Evolutionary conservation across 2,888 invertebrate genomes (phyloP), one percentile per base, ranked within the genome.

Genomic region (Drosophila mayaguana): DNA sequence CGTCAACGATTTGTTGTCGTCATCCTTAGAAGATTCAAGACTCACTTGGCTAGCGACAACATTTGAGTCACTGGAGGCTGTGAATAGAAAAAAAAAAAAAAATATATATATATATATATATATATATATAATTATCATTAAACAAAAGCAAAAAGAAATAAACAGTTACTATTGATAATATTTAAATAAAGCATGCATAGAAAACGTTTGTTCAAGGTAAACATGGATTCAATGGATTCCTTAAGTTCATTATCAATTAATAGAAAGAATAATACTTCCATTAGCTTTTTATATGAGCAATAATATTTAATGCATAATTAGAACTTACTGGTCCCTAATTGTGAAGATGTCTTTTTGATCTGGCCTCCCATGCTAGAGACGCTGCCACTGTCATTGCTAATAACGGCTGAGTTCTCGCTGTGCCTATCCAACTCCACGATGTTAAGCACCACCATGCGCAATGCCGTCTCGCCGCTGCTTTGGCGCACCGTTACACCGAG

Each of bases 361-460:
- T 83, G 80, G 0, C 80, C 80, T 38, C 76, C 80, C 18, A 72
- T 76, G 59, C 83, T 86, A 0, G 83, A 86, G 8, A 79, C 76
- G 56, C 81, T 85, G 16, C 80, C 81, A 34, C 83, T 86, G 36
- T 86, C 89, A 46, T 81, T 82, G 59, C 78, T 84, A 1, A 81
- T 75, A 22, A 79, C 69, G 9, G 66, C 80, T 11, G 78, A 69
- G 14, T 67, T 80, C 18, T 91, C 91, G 32, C 71, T 73, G 25
- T 75, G 75, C 0, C 90, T 85, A 46, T 91, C 89, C 50, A 81
- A 76, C 70, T 92, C 92, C 4, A 91, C 83, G 32, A 92, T 85
- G 62, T 90, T 90, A 12, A 92, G 81, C 20, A 91, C 89, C n/a
- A 90, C 90, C 88, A 92, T 90, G 3, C 91, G 83, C 36, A 92